Evolutionary conservation across 2,888 invertebrate species (phyloP).

Genomic region (Carcina quercana): DNA sequence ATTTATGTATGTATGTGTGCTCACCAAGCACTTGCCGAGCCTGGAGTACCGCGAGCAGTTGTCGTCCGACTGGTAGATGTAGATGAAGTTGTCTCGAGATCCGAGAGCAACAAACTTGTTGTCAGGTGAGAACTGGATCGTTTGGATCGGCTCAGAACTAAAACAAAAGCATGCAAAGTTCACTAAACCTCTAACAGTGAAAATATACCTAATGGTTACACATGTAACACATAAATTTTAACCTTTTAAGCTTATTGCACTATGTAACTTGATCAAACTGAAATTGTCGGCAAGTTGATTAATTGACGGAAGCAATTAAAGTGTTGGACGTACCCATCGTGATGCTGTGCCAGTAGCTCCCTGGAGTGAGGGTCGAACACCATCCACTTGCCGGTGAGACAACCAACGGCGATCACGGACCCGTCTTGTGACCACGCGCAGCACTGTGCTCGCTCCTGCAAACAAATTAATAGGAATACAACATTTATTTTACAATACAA

Average conservation of each 20-base stretch:
- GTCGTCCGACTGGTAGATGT: constrained; percentile 89
- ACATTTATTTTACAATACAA: no score
- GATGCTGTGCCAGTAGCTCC: constrained; percentile 79
- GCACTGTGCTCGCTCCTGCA: constrained; percentile 88
- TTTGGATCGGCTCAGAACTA: constrained; percentile 77
- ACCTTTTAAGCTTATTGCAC: no score
- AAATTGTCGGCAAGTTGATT: no score
- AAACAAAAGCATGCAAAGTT: no score
- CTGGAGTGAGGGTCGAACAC: constrained; percentile 87
- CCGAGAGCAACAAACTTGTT: constrained; percentile 88
- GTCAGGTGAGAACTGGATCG: constrained; percentile 86
- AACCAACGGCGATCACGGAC: constrained; percentile 83
- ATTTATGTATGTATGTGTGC: no score
- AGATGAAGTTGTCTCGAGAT: constrained; percentile 92
- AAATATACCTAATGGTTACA: no score
- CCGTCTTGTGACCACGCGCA: constrained; percentile 88
- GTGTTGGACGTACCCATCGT: constrained; percentile 79
- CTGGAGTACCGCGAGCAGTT: constrained; percentile 84
- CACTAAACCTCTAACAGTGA: no score
- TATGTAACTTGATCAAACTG: no score
- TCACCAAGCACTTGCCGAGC: constrained; percentile 89
- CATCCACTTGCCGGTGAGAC: constrained; percentile 86
- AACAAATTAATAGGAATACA: no score
- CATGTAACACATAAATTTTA: no score
- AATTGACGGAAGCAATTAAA: no score